These are phyloP conservation scores for Mormyrus proboscirostris DNA, from an alignment of 2,797 vertebrate species.

Conservation along the genomic window DNA sequence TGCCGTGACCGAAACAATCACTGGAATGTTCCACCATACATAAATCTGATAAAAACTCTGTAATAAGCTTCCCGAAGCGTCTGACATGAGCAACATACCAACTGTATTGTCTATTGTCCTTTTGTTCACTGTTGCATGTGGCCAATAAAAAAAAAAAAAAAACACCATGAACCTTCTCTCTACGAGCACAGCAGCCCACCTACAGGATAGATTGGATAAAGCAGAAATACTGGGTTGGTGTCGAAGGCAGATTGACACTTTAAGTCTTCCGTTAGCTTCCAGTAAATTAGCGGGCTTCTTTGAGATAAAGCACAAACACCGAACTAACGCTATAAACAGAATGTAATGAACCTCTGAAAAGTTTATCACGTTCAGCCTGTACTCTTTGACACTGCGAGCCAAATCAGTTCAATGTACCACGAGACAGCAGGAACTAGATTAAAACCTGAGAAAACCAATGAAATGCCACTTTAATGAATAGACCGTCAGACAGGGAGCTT, in stretches of 20 bases:
- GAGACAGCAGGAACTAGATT: slow-evolving; percentile 17
- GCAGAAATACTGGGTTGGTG: neutral
- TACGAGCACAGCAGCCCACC: neutral
- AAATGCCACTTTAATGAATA: slow-evolving; percentile 18
- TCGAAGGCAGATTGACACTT: neutral
- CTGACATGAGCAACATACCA: neutral
- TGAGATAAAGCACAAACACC: slow-evolving; percentile 18
- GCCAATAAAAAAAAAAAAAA: neutral
- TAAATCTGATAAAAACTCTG: neutral
- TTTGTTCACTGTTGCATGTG: neutral
- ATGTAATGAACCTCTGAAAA: slow-evolving; percentile 27
- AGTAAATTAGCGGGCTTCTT: slow-evolving; percentile 36
- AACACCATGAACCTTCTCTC: neutral
- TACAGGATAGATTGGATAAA: neutral
- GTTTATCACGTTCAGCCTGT: slow-evolving; percentile 24
- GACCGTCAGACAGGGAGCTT: slow-evolving; percentile 7
- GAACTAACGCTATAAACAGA: slow-evolving; percentile 37
- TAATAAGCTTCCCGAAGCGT: neutral
- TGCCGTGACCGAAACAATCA: neutral
- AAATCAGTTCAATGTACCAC: slow-evolving; percentile 41
- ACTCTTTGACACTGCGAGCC: slow-evolving; percentile 22
- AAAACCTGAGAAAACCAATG: slow-evolving; percentile 20
- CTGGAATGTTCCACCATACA: neutral
- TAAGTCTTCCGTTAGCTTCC: slow-evolving; percentile 3
- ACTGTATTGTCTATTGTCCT: neutral